Conservation (phyloP, 2,888 invertebrate species). For the Carcina quercana region DNA sequence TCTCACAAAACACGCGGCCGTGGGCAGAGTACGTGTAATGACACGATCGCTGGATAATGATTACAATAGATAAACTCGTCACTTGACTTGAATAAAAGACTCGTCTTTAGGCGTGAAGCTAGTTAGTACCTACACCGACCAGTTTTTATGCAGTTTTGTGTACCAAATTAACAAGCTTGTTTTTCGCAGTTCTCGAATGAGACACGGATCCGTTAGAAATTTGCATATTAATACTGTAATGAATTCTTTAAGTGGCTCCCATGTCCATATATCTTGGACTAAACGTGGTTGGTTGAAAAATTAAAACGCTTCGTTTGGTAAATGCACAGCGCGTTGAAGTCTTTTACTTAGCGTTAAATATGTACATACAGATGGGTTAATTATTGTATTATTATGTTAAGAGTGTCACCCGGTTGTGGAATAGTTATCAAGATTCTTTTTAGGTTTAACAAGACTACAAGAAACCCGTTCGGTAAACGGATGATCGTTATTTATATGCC, state of each 20-base stretch:
- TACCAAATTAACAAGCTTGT: slow-evolving; percentile 8
- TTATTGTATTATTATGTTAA: slow-evolving; percentile 8
- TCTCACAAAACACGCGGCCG: slow-evolving; percentile 48
- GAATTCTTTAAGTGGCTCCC: slow-evolving; percentile 9
- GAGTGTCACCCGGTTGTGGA: slow-evolving; percentile 5
- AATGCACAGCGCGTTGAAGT: slow-evolving; percentile 7
- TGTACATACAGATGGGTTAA: slow-evolving; percentile 7
- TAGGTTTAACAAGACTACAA: slow-evolving; percentile 1
- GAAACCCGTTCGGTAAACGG: slow-evolving; percentile 2
- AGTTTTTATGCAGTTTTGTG: slow-evolving; percentile 3
- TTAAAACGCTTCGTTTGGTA: slow-evolving; percentile 7
- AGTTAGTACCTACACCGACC: not conserved
- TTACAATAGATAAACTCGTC: slow-evolving; percentile 58
- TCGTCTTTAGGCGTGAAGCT: slow-evolving; percentile 2
- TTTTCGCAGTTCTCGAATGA: slow-evolving; percentile 5
- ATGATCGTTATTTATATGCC: too few relatives aligned
- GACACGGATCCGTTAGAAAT: slow-evolving; percentile 7
- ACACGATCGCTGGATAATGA: slow-evolving; percentile 52
- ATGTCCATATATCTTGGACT: slow-evolving; percentile 9
- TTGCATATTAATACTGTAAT: slow-evolving; percentile 11
- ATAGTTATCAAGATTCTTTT: slow-evolving; percentile 4
- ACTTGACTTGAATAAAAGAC: slow-evolving; percentile 42
- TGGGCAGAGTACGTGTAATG: slow-evolving; percentile 59
- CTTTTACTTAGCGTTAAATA: slow-evolving; percentile 5
- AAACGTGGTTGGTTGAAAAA: slow-evolving; percentile 8